Evolutionary conservation across 37 sponge, comb jelly and placozoan genomes (phyloP).

Genomic region (Beroe ovata): DNA sequence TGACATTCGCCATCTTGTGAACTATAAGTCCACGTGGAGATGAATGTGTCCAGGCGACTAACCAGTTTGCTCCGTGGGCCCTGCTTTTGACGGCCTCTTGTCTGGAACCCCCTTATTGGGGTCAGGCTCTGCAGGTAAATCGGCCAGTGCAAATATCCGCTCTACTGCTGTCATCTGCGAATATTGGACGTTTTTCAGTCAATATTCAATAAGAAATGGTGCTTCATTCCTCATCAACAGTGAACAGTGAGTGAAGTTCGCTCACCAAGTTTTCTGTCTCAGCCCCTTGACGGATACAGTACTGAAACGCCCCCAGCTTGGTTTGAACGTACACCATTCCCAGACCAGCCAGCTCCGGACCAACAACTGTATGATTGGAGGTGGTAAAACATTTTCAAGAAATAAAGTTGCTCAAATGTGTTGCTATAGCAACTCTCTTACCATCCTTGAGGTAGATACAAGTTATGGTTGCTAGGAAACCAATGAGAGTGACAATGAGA

Average conservation of each 20-base stretch:
- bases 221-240: neutral
- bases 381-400: too few relatives aligned
- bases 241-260: neutral
- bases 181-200: too few relatives aligned
- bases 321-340: constrained; percentile 56
- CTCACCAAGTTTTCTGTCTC: constrained; percentile 59
- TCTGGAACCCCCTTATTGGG: neutral
- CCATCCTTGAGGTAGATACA: constrained; percentile 41
- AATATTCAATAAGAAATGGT: neutral
- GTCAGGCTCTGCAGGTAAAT: constrained; percentile 10
- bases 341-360: constrained; percentile 22
- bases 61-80: too few relatives aligned
- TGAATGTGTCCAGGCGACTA: too few relatives aligned
- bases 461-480: neutral
- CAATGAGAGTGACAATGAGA: constrained; percentile 26
- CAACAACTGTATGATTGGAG: neutral
- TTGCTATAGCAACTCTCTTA: too few relatives aligned
- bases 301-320: constrained; percentile 33
- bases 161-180: constrained; percentile 67
- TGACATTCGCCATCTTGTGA: too few relatives aligned
- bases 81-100: neutral
- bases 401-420: too few relatives aligned
- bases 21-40: too few relatives aligned
- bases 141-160: constrained; percentile 7
- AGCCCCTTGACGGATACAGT: constrained; percentile 24